Base-by-base conservation (phyloP, 2,888 invertebrate genomes). In the Lysandra bellargus region DNA sequence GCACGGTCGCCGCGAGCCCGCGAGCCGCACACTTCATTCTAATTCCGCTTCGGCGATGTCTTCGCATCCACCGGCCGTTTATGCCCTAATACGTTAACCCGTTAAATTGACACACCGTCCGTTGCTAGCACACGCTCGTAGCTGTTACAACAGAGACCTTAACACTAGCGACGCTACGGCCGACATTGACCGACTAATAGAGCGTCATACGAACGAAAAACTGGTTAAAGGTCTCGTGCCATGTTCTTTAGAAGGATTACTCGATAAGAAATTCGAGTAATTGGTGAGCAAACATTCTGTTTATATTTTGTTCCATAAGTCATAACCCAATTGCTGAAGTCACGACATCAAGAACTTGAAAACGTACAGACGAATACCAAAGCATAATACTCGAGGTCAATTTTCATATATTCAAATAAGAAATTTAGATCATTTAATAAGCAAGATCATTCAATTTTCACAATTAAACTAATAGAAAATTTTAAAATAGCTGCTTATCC, bases 21-120 rank as follows among this genome's bases (percentile, higher is more conserved):
- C 90, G 90, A 89, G 86, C 86, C 89, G 90, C 91, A 89, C 91
- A 92, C 91, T 93, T 93, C 92, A 93, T 93, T 94, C 94, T 94
- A 93, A 95, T 94, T 94, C 94, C 94, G 92, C 95, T 92, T 92
- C 91, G 89, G 90, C 91, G 89, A 89, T 90, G 88, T 92, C 91
- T 90, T 90, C 89, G 85, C 83, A 83, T 85, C 84, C 80, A 84
- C 85, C 84, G 82, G 80, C 84, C 85, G 87, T 86, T 86, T 85
- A 84, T 85, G 85, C 85, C 85, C 85, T 85, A 85, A 87, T 85
- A 84, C 81, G 84, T 85, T 83, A 84, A 82, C 83, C 82, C 82
- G 83, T 82, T 83, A 83, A 83, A 84, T 83, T 81, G 79, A 80
- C 78, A 82, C 78, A 79, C 73, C 81, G 78, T 57, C 37, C 81